Evolutionary conservation across 2,113 vertebrate species (phyloP).

Genomic region (Sapayoa aenigma): DNA sequence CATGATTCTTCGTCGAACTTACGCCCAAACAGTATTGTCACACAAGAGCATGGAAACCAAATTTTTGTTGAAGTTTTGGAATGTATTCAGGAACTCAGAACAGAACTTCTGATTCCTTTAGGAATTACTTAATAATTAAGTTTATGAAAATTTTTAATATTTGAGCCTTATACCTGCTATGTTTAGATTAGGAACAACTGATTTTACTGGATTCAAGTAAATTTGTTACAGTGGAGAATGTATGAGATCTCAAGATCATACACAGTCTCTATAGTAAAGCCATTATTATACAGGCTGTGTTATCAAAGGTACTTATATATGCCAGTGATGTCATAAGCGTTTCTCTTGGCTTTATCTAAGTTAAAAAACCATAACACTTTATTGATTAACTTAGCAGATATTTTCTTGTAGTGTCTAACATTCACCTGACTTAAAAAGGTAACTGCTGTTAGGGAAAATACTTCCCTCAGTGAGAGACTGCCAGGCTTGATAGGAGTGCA

Average conservation of each 20-base stretch:
- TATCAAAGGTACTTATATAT: not conserved
- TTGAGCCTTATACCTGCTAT: not conserved
- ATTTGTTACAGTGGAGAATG: not conserved
- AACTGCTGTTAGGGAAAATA: not conserved
- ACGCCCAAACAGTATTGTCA: not conserved
- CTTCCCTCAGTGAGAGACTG: not conserved
- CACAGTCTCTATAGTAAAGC: not conserved
- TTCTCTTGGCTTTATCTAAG: not conserved
- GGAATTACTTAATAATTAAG: not conserved
- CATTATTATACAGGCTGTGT: not conserved
- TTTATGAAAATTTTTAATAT: not conserved
- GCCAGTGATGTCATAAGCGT: not conserved
- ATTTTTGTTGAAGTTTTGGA: not conserved
- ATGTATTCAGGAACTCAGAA: not conserved
- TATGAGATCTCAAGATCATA: not conserved
- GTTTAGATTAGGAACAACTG: not conserved
- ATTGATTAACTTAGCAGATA: not conserved
- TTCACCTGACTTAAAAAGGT: not conserved
- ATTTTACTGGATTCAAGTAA: not conserved
- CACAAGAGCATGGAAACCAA: accelerated
- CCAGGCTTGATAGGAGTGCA: not conserved
- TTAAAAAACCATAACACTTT: not conserved
- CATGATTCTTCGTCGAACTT: not conserved
- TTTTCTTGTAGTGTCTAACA: not conserved
- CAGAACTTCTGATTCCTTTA: not conserved